Evolutionary conservation across 2,113 vertebrate species (phyloP).

Genomic region (Eretmochelys imbricata): DNA sequence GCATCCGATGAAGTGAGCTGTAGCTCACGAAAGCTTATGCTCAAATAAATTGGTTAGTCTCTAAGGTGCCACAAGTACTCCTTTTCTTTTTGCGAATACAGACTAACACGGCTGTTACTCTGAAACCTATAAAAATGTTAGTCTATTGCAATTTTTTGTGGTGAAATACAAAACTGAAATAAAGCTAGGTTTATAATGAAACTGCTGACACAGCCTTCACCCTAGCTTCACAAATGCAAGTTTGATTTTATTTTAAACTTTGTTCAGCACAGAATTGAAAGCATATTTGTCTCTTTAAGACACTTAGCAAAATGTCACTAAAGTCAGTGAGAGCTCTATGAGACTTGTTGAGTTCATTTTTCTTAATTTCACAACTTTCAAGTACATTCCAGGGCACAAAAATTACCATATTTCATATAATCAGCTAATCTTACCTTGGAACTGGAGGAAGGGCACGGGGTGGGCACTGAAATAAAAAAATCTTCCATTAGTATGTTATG

Average conservation of each 20-base stretch:
- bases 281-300: background rate
- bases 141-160: background rate
- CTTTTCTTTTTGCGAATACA: too few relatives aligned
- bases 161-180: background rate
- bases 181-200: background rate
- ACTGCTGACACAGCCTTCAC: background rate
- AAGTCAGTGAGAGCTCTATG: background rate
- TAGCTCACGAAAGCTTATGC: too few relatives aligned
- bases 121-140: background rate
- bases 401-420: background rate
- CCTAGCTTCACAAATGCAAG: background rate
- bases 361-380: background rate
- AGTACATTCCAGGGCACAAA: background rate
- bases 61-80: too few relatives aligned
- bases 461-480: constrained; percentile 77
- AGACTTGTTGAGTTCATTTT: background rate
- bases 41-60: too few relatives aligned
- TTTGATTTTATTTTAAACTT: background rate
- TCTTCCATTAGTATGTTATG: background rate
- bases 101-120: too few relatives aligned
- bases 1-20: too few relatives aligned
- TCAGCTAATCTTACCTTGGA: constrained; percentile 84
- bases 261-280: background rate
- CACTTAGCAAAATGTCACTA: background rate
- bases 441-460: constrained; percentile 89